Percentiles rank a stretch among this genome's conserved stretches.
These are phyloP conservation scores for Petrocephalus microphthalmus DNA, from an alignment of 2,113 vertebrate species.

Conservation along the genomic window DNA sequence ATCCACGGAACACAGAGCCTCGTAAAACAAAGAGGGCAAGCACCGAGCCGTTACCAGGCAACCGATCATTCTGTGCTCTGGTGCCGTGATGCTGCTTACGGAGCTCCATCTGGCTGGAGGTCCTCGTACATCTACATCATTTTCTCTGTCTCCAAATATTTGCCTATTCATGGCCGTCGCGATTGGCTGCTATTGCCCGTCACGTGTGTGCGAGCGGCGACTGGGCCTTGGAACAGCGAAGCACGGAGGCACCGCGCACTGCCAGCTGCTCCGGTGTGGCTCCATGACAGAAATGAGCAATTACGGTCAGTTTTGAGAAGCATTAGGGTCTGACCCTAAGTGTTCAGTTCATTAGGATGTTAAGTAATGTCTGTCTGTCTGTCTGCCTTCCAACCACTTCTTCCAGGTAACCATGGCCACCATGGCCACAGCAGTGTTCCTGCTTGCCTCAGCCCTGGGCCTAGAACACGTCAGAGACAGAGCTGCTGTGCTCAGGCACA, in stretches of 20 bases:
- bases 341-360: background rate
- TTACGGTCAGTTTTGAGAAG: background rate
- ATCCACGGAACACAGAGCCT: conserved; percentile 24
- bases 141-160: background rate
- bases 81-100: background rate
- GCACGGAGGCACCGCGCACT: background rate
- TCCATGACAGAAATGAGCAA: background rate
- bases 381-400: background rate
- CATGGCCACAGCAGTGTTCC: background rate
- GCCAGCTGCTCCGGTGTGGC: no score
- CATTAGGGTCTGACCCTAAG: background rate
- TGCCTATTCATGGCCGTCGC: background rate
- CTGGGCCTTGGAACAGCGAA: no score
- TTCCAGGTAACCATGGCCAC: background rate
- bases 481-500: background rate
- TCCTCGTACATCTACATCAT: background rate
- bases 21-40: conserved; percentile 16
- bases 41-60: conserved; percentile 51
- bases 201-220: background rate
- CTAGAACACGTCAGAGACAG: background rate
- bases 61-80: conserved; percentile 41
- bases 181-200: background rate
- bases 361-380: background rate
- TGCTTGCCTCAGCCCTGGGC: background rate
- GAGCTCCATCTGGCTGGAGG: background rate